Evolutionary conservation across 2,888 invertebrate genomes (phyloP), one percentile per base, ranked within the genome.

Genomic region (Sipha maydis): DNA sequence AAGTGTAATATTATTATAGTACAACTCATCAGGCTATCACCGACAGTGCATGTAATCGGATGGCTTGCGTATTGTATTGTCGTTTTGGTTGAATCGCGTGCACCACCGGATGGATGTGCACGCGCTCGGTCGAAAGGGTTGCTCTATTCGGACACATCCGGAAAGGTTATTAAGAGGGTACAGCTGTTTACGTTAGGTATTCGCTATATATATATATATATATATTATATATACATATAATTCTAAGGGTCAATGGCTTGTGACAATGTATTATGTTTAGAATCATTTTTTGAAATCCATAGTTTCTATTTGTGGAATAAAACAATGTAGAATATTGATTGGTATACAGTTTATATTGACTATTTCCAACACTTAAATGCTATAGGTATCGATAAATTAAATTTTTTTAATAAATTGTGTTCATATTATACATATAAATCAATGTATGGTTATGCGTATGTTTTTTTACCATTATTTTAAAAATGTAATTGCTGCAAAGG

Each of bases 31-130:
- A 25, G 69, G 69, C n/a, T 78, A 78, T 85, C 82, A 54, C 41
- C 88, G 75, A 28, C 67, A 67, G 88, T 88, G 88, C 88, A 82
- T 88, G 82, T 88, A 88, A 76, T 88, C 88, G 88, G 56, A 7
- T 25, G 56, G 71, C 38, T 69, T 71, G 79, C 28, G 69, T 71
- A 69, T 77, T 67, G 67, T 69, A 54, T 54, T 71, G 54, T 78
- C 54, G 86, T 88, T 80, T 88, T 75, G 79, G 61, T 75, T 31
- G 79, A 79, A 82, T 88, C 80, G 88, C 79, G 86, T 86, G 86
- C 73, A 54, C 67, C 77, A 54, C 85, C 85, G 85, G 85, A 85
- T 78, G 85, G 78, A 85, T 76, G 84, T 84, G 84, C 84, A 85
- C 85, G 85, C 75, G 77, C 48, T 69, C 34, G 85, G 61, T 54